Base-by-base conservation (phyloP, 2,113 vertebrate species). In the Agapornis roseicollis region DNA sequence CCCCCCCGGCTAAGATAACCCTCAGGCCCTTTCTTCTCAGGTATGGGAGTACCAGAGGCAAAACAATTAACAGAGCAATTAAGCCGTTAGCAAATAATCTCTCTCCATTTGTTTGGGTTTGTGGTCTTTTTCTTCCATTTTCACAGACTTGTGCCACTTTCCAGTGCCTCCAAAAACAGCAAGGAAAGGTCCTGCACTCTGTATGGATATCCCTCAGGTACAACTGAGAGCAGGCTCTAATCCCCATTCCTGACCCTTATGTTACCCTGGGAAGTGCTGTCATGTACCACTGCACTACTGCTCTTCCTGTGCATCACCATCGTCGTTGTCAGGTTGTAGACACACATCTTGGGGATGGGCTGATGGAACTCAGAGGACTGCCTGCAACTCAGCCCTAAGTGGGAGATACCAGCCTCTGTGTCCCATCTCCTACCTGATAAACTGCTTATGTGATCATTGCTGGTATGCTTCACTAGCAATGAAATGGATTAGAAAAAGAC, bases 1-100 rank as follows among this genome's bases (percentile, higher is more conserved):
- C n/a, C n/a, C n/a, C 46, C 73, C 6, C 3, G 9, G 9, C n/a
- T 93, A 29, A 41, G 35, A 88, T 94, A 96, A 96, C 68, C 74
- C 85, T 93, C 70, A 88, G 53, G 85, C n/a, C 42, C 46, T 91
- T 90, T 94, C 71, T 96, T 91, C 46, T 74, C 68, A 71, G 82
- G 88, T 85, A 73, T 35, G 10, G 39, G 37, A 96, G n/a, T 58
- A 96, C 76, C 88, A 95, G 71, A 93, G 89, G 85, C 85, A 94
- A 95, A 96, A 79, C 89, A 97, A 95, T 96, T 97, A 96, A 94
- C 80, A 87, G 35, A 94, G 80, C 65, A 96, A 94, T 96, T 96
- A 96, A 94, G 27, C 37, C n/a, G 11, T 18, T 70, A 83, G 41
- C 58, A 76, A 90, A 69, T 72, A 37, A 41, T 60, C 3, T 49